These are phyloP conservation scores for Diachrysia chrysitis DNA, from an alignment of 2,888 invertebrate species.

Conservation along the genomic window DNA sequence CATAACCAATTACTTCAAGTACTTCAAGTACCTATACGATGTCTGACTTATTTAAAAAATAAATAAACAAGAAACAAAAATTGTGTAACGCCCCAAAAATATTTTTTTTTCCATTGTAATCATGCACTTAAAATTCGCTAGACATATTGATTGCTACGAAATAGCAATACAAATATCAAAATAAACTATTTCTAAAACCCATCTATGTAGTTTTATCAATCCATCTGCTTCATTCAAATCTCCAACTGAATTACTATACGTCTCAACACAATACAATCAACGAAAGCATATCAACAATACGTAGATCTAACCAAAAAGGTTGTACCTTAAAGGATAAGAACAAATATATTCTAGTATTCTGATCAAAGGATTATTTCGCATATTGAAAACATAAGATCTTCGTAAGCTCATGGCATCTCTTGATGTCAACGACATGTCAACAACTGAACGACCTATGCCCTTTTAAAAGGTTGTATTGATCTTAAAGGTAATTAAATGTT, in stretches of 20 bases:
- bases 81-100: no score
- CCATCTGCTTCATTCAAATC: neutral
- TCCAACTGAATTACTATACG: neutral
- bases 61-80: no score
- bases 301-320: neutral
- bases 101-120: no score
- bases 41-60: no score
- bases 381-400: slow-evolving; percentile 58
- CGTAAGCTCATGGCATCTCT: slow-evolving; percentile 37
- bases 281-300: neutral
- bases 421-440: slow-evolving; percentile 47
- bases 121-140: no score
- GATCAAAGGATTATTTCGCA: slow-evolving; percentile 61
- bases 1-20: no score
- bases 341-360: slow-evolving; percentile 50
- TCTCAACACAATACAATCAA: slow-evolving; percentile 2
- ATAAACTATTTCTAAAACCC: neutral
- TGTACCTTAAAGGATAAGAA: slow-evolving; percentile 36
- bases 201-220: neutral
- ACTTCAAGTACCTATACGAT: no score
- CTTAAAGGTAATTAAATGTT: slow-evolving; percentile 29
- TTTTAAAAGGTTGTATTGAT: slow-evolving; percentile 44
- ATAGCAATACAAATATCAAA: neutral
- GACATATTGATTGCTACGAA: no score
- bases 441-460: slow-evolving; percentile 39